Percentiles rank a stretch among this genome's conserved stretches.
Conservation (phyloP, 2,113 vertebrate species). For the Mesembrinibis cayennensis region DNA sequence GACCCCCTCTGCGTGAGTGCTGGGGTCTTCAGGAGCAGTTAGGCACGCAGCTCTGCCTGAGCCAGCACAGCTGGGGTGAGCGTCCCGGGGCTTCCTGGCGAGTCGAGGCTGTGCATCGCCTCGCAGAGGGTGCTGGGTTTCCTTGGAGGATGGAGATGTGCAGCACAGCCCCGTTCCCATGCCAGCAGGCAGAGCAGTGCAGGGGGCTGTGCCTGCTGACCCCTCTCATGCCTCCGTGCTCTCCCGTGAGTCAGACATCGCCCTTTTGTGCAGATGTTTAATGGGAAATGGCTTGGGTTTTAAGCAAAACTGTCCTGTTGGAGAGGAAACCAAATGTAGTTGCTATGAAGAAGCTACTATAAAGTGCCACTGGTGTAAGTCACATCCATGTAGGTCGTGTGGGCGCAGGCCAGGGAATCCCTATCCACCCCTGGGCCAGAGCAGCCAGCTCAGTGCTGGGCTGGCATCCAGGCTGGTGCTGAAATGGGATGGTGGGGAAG, state of each 20-base stretch:
- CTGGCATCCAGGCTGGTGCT: background rate
- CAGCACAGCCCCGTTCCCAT: background rate
- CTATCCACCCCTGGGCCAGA: background rate
- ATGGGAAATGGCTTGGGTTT: background rate
- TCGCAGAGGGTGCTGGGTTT: background rate
- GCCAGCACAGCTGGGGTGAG: background rate
- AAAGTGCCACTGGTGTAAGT: background rate
- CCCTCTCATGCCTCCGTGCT: background rate
- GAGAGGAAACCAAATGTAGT: background rate
- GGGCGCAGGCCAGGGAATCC: background rate
- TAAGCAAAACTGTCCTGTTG: background rate
- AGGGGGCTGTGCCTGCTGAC: background rate
- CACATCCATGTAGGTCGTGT: too few relatives aligned
- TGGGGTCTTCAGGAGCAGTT: background rate
- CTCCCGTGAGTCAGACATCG: background rate
- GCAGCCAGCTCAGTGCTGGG: background rate
- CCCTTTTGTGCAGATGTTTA: background rate
- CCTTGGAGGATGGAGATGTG: background rate
- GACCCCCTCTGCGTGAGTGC: background rate
- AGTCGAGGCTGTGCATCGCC: background rate
- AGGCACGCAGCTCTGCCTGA: accelerated
- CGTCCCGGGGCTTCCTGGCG: background rate
- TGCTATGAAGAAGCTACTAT: background rate
- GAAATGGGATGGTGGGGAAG: background rate
- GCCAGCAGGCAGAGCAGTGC: background rate